These are phyloP conservation scores for Lasioglossum marginatum DNA, from an alignment of 2,888 invertebrate species.

Conservation along the genomic window DNA sequence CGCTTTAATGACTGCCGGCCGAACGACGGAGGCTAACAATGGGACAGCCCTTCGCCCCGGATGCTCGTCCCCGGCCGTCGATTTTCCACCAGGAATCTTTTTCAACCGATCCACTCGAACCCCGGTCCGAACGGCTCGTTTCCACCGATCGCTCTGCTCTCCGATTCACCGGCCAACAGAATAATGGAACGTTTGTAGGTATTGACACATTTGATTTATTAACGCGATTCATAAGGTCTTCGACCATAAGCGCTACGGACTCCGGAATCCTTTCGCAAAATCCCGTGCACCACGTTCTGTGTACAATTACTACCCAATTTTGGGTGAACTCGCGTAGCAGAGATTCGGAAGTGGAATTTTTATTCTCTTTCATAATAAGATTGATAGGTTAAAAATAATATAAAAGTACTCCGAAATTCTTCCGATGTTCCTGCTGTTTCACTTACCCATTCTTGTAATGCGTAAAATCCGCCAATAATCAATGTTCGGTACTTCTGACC, in stretches of 20 bases:
- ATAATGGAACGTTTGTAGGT: constrained; percentile 18
- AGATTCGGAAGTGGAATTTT: neutral
- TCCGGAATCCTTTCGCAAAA: neutral
- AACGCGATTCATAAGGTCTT: neutral
- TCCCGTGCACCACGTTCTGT: neutral
- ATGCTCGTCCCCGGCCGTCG: constrained; percentile 16
- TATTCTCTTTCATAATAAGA: neutral
- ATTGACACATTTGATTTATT: constrained; percentile 12
- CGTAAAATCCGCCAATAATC: neutral
- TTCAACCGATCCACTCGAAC: neutral
- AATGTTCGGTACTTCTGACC: neutral
- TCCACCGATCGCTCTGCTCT: neutral
- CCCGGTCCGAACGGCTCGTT: neutral
- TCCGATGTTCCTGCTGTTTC: too few relatives aligned
- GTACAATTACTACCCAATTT: neutral
- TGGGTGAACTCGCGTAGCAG: neutral
- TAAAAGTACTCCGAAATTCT: neutral
- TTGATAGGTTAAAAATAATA: neutral
- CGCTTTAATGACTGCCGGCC: constrained; percentile 64
- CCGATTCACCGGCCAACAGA: neutral
- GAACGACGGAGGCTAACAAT: constrained; percentile 41
- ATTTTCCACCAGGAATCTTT: constrained; percentile 34
- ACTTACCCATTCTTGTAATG: neutral
- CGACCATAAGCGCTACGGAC: neutral
- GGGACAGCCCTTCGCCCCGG: constrained; percentile 1